Evolutionary conservation across 2,888 invertebrate species (phyloP).

Genomic region (Cantharis lateralis): DNA sequence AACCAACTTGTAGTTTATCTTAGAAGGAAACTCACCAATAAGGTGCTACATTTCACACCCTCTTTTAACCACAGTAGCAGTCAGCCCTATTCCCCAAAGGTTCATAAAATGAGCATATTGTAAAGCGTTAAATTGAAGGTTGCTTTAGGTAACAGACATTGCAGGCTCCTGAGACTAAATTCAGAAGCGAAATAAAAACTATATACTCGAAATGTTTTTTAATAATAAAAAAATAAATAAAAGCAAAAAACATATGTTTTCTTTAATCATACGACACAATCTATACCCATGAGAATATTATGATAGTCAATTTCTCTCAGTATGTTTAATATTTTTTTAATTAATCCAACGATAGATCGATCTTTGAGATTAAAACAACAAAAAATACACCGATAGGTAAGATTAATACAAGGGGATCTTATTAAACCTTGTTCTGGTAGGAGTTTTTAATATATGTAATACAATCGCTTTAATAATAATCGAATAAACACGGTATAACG

Average conservation of each 20-base stretch:
- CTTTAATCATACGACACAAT: background rate
- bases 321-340: background rate
- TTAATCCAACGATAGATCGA: background rate
- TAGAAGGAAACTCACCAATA: conserved; percentile 9
- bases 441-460: background rate
- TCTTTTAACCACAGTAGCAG: background rate
- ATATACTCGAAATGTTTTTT: background rate
- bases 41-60: conserved; percentile 17
- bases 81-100: background rate
- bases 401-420: background rate
- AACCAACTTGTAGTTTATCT: conserved; percentile 13
- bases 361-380: background rate
- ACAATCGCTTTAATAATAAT: no score
- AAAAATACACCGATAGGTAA: background rate
- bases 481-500: no score
- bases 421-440: background rate
- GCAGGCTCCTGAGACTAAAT: background rate
- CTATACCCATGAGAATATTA: background rate
- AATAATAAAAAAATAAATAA: background rate
- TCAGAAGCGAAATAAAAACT: background rate
- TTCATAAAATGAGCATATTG: conserved; percentile 5
- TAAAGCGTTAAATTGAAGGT: conserved; percentile 2
- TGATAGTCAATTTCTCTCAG: background rate
- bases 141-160: background rate
- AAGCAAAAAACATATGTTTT: background rate